Conservation (phyloP, 2,797 vertebrate species). For the Pampus argenteus region DNA sequence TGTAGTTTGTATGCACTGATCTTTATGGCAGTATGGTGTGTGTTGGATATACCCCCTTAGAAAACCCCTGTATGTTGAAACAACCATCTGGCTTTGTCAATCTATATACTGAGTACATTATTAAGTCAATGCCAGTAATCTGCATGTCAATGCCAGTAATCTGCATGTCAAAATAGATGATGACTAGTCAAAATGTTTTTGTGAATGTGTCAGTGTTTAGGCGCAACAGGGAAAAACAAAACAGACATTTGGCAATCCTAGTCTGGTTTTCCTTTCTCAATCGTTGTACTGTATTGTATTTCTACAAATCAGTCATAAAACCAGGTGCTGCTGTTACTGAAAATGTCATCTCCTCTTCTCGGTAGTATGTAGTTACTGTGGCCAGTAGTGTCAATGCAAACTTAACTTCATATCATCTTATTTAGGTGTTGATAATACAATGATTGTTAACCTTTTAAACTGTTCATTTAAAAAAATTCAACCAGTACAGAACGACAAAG, state of each 20-base stretch:
- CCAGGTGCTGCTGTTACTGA: not conserved
- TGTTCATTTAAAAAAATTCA: no score
- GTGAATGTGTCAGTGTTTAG: conserved; percentile 41
- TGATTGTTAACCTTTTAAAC: no score
- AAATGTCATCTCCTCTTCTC: not conserved
- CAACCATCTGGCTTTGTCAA: conserved; percentile 25
- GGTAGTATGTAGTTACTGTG: not conserved
- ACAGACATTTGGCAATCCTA: conserved; percentile 8
- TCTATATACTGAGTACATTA: conserved; percentile 22
- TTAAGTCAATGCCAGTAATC: conserved; percentile 50
- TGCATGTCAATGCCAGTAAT: conserved; percentile 49
- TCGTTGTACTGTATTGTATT: not conserved
- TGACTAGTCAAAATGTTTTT: conserved; percentile 36
- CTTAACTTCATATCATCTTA: not conserved
- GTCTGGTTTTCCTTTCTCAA: conserved; percentile 40
- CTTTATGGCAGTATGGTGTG: not conserved
- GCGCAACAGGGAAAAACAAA: conserved; percentile 1
- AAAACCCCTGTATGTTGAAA: conserved; percentile 58
- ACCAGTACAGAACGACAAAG: not conserved
- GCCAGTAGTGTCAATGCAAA: not conserved
- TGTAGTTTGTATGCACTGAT: no score
- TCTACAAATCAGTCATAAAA: not conserved
- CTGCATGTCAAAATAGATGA: conserved; percentile 11
- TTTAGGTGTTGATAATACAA: not conserved
- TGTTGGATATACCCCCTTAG: no score